Evolutionary conservation across 1,140 invertebrate genomes (phyloP).

Genomic region (Halictus rubicundus): DNA sequence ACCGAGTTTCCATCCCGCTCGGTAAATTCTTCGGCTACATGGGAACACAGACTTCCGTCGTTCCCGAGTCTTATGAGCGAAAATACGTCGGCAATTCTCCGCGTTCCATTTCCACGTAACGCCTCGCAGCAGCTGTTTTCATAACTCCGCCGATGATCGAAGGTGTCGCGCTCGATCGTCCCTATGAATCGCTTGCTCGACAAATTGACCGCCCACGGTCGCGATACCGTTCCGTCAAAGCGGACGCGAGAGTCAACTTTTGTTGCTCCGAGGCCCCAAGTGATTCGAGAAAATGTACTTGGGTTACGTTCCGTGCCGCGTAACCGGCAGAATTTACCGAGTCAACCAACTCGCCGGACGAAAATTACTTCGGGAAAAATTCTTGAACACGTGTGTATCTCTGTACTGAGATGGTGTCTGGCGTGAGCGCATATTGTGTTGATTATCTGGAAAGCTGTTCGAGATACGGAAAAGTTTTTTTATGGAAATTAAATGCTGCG

Average conservation of each 20-base stretch:
- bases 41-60: slow-evolving; percentile 29
- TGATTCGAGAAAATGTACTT: neutral
- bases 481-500: too few species aligned
- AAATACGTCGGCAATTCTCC: slow-evolving; percentile 32
- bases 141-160: neutral
- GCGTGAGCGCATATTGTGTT: too few species aligned
- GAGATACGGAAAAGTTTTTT: too few species aligned
- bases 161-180: neutral
- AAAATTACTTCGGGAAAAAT: neutral
- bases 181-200: neutral
- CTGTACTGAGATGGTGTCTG: too few species aligned
- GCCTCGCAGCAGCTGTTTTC: slow-evolving; percentile 14
- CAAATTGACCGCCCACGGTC: neutral
- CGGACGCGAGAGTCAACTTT: neutral
- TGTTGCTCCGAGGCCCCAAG: neutral
- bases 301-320: neutral
- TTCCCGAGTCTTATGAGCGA: slow-evolving; percentile 20
- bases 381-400: neutral
- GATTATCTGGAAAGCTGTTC: too few species aligned
- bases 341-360: neutral
- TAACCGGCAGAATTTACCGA: neutral
- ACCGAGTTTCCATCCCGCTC: slow-evolving; percentile 16
- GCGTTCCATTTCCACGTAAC: slow-evolving; percentile 7
- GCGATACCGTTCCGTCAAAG: neutral
- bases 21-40: neutral